These are phyloP conservation scores for Patella ulyssiponensis DNA, from an alignment of 2,888 invertebrate species.

Conservation along the genomic window DNA sequence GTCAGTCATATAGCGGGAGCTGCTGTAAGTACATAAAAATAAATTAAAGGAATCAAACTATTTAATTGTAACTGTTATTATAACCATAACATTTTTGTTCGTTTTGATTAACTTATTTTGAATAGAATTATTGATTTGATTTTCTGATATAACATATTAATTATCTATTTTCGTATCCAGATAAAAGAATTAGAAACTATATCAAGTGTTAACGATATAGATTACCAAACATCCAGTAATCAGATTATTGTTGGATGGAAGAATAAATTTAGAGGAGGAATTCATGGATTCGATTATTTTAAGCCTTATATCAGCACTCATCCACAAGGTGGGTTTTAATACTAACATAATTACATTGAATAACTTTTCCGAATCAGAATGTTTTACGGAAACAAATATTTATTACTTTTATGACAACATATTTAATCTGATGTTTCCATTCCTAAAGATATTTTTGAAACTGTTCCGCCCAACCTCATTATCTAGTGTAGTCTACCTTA, in stretches of 20 bases:
- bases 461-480: too few species aligned
- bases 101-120: too few species aligned
- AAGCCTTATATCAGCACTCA: slow-evolving; percentile 3
- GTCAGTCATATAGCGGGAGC: slow-evolving; percentile 11
- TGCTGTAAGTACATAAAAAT: slow-evolving; percentile 15
- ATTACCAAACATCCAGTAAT: background rate
- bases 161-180: background rate
- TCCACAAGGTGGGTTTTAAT: background rate
- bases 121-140: background rate
- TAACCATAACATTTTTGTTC: too few species aligned
- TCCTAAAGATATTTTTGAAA: too few species aligned
- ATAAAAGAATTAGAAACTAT: slow-evolving; percentile 6
- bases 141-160: background rate
- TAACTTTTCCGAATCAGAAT: too few species aligned
- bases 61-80: too few species aligned
- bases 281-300: background rate
- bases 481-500: too few species aligned
- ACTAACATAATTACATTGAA: too few species aligned
- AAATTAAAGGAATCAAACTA: too few species aligned
- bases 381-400: too few species aligned
- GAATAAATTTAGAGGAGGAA: background rate
- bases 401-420: too few species aligned
- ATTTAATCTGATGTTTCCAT: too few species aligned
- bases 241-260: slow-evolving; percentile 3
- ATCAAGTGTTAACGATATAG: background rate